These are phyloP conservation scores for Antheraea mylitta DNA, from an alignment of 1,140 invertebrate genomes.

Conservation along the genomic window DNA sequence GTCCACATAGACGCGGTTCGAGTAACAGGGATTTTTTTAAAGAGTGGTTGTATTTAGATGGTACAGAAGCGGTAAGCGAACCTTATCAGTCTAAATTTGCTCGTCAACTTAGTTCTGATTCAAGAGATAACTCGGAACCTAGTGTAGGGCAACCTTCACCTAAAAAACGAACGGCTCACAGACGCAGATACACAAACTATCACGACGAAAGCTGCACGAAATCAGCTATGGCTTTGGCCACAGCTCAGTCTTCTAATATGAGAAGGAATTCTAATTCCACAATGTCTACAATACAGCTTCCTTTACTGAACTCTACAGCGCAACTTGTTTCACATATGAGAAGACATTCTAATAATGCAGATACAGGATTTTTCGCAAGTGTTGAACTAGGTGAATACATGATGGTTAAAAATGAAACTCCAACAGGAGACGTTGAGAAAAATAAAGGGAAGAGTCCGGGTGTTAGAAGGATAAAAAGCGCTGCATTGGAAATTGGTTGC, in stretches of 20 bases:
- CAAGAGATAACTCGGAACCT: constrained; percentile 72
- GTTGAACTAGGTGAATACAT: constrained; percentile 77
- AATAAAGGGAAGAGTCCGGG: constrained; percentile 69
- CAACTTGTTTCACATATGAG: constrained; percentile 75
- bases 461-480: constrained; percentile 83
- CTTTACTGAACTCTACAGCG: constrained; percentile 70
- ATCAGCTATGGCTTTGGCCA: constrained; percentile 68
- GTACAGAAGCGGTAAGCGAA: constrained; percentile 57
- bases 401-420: constrained; percentile 71
- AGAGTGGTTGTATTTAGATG: constrained; percentile 68
- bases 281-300: constrained; percentile 80
- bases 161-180: constrained; percentile 62
- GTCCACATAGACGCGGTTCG: constrained; percentile 52
- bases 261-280: constrained; percentile 80
- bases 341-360: constrained; percentile 83
- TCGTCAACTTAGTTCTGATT: constrained; percentile 73
- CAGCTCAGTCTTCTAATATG: constrained; percentile 68
- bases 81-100: constrained; percentile 71
- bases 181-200: constrained; percentile 64
- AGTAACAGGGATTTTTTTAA: constrained; percentile 68
- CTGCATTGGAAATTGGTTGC: constrained; percentile 83
- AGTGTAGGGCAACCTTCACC: constrained; percentile 72
- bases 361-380: constrained; percentile 78
- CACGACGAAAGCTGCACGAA: constrained; percentile 73
- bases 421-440: constrained; percentile 55